Evolutionary conservation across 2,113 vertebrate species (phyloP), one percentile per base, ranked within the genome.

Genomic region (Pteronura brasiliensis): DNA sequence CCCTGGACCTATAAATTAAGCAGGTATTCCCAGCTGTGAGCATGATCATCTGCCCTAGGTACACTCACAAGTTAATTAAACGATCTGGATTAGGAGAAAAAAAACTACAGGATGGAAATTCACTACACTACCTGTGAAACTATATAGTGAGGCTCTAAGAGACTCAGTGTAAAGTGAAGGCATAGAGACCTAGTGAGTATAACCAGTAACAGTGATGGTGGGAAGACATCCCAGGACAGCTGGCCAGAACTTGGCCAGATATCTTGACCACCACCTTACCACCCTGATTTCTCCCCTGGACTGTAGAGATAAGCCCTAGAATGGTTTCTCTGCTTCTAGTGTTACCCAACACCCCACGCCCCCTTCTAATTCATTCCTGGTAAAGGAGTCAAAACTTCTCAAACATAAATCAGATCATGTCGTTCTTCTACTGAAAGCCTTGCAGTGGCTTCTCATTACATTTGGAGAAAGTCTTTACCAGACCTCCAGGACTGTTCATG

Each of bases 11-110:
- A 6, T 65, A 55, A 36, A 34, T 81, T 63, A 85, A 80, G 63
- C 34, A 57, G 29, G 31, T 49, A 36, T 42, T 67, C 1, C 14
- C 13, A 87, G 11, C n/a, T 82, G 1, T 18, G 31, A 81, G 10
- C 17, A 86, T 49, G 18, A 79, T 49, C 39, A 71, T 52, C 49
- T 76, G n/a, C 15, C 67, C 42, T 57, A n/a, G 49, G 71, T 6
- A 34, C 36, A 71, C 7, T 94, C n/a, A 31, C 25, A 49, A 6
- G 31, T 61, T 91, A 14, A 29, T 90, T 90, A 91, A 88, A 47
- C 31, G 3, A 69, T 47, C 0, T 67, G 2, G 21, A 23, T 93
- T 49, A 79, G 42, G 52, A 17, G 77, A 76, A 74, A 17, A 83
- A 76, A 74, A 57, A 27, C 7, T 86, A 63, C 21, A 88, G 34